Base-by-base conservation (phyloP, 2,888 invertebrate genomes). In the Frankliniella fusca region DNA sequence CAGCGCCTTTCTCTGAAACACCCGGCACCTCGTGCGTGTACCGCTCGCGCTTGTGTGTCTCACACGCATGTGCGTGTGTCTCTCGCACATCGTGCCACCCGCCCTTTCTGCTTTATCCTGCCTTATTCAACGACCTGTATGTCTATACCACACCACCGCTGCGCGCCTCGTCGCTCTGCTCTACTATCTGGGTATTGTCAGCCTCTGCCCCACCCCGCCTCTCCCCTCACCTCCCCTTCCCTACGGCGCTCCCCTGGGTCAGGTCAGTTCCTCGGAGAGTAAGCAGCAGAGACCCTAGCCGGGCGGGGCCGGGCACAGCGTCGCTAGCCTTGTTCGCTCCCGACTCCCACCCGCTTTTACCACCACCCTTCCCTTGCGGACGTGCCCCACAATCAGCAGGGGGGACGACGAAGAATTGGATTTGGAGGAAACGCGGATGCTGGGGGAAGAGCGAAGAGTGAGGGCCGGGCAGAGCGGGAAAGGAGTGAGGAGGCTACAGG, bases 251-350 rank as follows among this genome's bases (percentile, higher is more conserved):
- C 70, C 27, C 70, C 70, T 76, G 70, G 70, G 70, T 12, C 70
- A 76, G 70, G 70, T 76, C 70, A 76, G 70, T 76, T 76, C 70
- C 70, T 76, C 70, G 2, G 70, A 76, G 70, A 76, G 70, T 27
- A 76, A 76, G 70, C 70, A 76, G 27, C 27, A 20, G 15, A 54
- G 27, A 61, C 61, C n/a, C 38, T 38, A 5, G 38, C 5, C 38
- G 54, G 10, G 54, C 54, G 27, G 70, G 5, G 70, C 27, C 9
- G 70, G 12, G 27, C 61, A 11, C 54, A 18, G 15, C 54, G 15
- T 18, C 61, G 18, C 61, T n/a, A 20, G 20, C 61, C 61, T n/a
- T 61, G 61, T n/a, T 0, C 23, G 23, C 70, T 23, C 23, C 70
- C 23, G 23, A 8, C 23, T 0, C 70, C n/a, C 9, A 8, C 70